A percentile compares a stretch with the other conserved stretches of the same genome.
Conservation (phyloP, 2,113 vertebrate species). For the Sander lucioperca region DNA sequence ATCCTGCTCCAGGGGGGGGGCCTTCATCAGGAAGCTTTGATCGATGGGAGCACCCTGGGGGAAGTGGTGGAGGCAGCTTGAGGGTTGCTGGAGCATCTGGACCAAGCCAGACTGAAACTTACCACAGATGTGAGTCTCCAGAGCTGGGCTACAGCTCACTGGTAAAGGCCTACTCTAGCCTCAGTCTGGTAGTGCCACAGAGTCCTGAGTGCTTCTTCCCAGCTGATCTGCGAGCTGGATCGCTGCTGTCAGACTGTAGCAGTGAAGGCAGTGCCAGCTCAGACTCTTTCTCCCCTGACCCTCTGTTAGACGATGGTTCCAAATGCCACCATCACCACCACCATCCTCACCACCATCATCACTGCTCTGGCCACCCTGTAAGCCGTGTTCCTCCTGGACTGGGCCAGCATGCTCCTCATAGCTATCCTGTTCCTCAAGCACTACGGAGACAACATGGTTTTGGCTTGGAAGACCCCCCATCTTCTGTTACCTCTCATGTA, state of each 20-base stretch:
- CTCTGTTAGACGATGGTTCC: slow-evolving; percentile 87
- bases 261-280: slow-evolving; percentile 91
- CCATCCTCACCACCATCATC: slow-evolving; percentile 86
- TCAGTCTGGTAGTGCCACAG: slow-evolving; percentile 86
- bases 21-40: slow-evolving; percentile 86
- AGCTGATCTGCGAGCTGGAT: slow-evolving; percentile 86
- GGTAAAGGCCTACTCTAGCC: slow-evolving; percentile 89
- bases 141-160: slow-evolving; percentile 91
- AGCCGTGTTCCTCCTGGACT: slow-evolving; percentile 83
- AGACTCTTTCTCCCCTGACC: slow-evolving; percentile 93
- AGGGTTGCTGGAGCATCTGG: slow-evolving; percentile 80
- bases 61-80: slow-evolving; percentile 11
- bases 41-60: slow-evolving; percentile 70
- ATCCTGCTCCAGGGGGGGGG: slow-evolving; percentile 85
- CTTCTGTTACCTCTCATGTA: slow-evolving; percentile 26
- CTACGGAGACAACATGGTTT: slow-evolving; percentile 84
- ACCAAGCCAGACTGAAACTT: slow-evolving; percentile 85
- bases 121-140: slow-evolving; percentile 91
- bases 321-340: slow-evolving; percentile 90
- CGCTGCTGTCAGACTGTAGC: slow-evolving; percentile 92
- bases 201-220: slow-evolving; percentile 90
- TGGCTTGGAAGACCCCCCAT: slow-evolving; percentile 86
- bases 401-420: slow-evolving; percentile 77
- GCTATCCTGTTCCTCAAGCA: slow-evolving; percentile 73
- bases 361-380: slow-evolving; percentile 72